Evolutionary conservation across 1,140 invertebrate species (phyloP), one percentile per base, ranked within the genome.

Genomic region (Elymnias hypermnestra): DNA sequence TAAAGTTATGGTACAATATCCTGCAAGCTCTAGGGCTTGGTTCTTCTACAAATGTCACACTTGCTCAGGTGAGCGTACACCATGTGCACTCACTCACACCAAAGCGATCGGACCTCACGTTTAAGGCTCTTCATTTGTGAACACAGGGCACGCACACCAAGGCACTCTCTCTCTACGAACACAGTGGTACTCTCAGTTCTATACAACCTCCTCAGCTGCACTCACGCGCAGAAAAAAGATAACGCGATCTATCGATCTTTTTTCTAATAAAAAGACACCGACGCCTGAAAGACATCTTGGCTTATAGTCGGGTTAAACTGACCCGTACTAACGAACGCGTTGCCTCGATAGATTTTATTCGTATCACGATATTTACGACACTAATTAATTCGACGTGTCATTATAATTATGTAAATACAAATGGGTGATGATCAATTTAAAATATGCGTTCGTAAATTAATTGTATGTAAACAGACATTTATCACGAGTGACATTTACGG

Each of bases 171-270:
- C 57, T 54, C 53, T 64, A 83, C 77, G 49, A 68, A 77, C 75
- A 83, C 81, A 81, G 57, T 63, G 71, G 65, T 72, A 83, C 81
- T 77, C 79, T 84, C 81, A 84, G 81, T 84, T 58, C 73, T 61
- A 82, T 64, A 81, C 74, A 74, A 82, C 81, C 76, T 85, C 81
- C 69, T 75, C 68, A 69, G 66, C 74, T 79, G 76, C 81, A 85
- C 81, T 85, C 81, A 85, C 81, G 78, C 81, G 81, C 81, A 85
- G 63, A 82, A 84, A 82, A 84, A 84, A 84, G 68, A 78, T 70
- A 77, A 75, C 69, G 75, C 75, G 77, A 76, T 78, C 73, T 79
- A 82, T 81, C 71, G 72, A 81, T 81, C 72, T 82, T 82, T 83
- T 76, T 81, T 72, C 61, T 65, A 82, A 73, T 70, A 62, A 78